These are phyloP conservation scores for Drosophila paramelanica DNA, from an alignment of 2,888 invertebrate genomes.

Conservation along the genomic window DNA sequence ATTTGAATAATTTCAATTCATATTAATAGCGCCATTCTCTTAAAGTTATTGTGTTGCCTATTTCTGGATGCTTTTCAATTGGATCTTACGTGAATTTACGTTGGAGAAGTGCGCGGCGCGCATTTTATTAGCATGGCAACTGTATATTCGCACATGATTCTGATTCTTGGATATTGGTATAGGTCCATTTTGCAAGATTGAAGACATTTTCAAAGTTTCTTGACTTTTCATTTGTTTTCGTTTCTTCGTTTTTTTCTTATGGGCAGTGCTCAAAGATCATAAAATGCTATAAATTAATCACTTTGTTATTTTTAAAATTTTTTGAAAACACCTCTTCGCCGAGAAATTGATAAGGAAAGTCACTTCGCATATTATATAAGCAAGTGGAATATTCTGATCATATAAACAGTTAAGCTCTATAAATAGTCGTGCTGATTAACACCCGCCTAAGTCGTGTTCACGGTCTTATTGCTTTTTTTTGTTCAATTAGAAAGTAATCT, in stretches of 20 bases:
- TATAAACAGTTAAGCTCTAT: slow-evolving; percentile 52
- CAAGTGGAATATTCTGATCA: slow-evolving; percentile 59
- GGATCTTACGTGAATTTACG: slow-evolving; percentile 2
- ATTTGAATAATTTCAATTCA: slow-evolving; percentile 76
- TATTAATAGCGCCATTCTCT: slow-evolving; percentile 62
- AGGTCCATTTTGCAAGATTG: slow-evolving; percentile 25
- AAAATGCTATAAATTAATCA: slow-evolving; percentile 34
- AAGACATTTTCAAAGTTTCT: background rate
- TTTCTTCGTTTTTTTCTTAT: background rate
- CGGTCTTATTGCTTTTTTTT: slow-evolving; percentile 26
- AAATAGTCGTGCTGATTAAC: slow-evolving; percentile 60
- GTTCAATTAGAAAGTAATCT: slow-evolving; percentile 62
- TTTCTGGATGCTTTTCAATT: slow-evolving; percentile 66
- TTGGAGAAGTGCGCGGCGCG: background rate
- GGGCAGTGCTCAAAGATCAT: slow-evolving; percentile 20
- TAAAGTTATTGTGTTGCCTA: slow-evolving; percentile 47
- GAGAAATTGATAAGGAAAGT: slow-evolving; percentile 50
- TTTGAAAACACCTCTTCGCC: slow-evolving; percentile 20
- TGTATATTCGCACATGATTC: background rate
- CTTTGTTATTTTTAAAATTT: slow-evolving; percentile 42
- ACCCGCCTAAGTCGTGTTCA: slow-evolving; percentile 60
- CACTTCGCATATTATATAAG: slow-evolving; percentile 45
- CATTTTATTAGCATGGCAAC: slow-evolving; percentile 33
- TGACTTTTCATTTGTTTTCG: background rate
- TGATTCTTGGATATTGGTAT: slow-evolving; percentile 12